Evolutionary conservation across 2,888 invertebrate species (phyloP).

Genomic region (Andricus quercusramuli): DNA sequence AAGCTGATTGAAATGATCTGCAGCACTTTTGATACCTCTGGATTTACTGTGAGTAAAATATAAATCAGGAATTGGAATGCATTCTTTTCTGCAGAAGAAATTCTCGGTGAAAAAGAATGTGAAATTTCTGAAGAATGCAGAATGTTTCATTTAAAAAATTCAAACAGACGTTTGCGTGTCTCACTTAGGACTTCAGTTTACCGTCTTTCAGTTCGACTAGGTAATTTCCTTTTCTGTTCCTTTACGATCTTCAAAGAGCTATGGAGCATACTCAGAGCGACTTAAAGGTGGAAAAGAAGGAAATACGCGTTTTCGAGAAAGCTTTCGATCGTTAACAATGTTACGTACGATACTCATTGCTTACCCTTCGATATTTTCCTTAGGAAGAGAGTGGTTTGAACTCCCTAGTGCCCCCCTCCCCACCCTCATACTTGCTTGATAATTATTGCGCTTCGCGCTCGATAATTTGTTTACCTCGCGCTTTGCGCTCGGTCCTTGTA

Average conservation of each 20-base stretch:
- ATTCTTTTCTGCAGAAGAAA: background rate
- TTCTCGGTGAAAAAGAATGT: constrained; percentile 12
- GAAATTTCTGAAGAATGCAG: constrained; percentile 17
- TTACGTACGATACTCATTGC: background rate
- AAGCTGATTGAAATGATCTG: too few species aligned
- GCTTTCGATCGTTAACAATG: constrained; percentile 11
- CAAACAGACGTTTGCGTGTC: constrained; percentile 29
- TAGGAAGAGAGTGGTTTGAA: too few species aligned
- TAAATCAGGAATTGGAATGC: background rate
- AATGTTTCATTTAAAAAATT: constrained; percentile 29
- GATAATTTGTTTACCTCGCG: too few species aligned
- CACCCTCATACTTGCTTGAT: too few species aligned
- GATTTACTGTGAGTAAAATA: background rate
- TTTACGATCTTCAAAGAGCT: constrained; percentile 32
- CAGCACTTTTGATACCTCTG: too few species aligned
- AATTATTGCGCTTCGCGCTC: too few species aligned
- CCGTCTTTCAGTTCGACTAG: constrained; percentile 25
- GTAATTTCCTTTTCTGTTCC: constrained; percentile 26
- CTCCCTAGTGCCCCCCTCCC: too few species aligned
- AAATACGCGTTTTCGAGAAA: constrained; percentile 12
- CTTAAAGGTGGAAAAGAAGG: constrained; percentile 31
- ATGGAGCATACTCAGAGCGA: constrained; percentile 20
- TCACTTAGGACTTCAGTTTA: constrained; percentile 24
- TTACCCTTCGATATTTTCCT: background rate
- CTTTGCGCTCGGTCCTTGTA: too few species aligned